Base-by-base conservation (phyloP, 2,797 vertebrate species). In the Prunella strophiata region DNA sequence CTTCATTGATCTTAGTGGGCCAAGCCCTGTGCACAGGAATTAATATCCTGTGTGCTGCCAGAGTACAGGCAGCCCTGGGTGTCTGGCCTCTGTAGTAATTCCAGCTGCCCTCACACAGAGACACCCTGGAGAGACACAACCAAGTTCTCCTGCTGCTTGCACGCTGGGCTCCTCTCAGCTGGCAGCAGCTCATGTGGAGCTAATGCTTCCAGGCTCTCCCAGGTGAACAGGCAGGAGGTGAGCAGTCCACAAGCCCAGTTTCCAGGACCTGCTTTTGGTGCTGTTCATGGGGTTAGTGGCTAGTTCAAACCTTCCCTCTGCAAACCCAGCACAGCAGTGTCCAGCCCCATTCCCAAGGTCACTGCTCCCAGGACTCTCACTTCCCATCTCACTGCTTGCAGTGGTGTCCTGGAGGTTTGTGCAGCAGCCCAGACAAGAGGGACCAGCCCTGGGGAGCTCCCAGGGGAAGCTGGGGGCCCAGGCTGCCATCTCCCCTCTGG, bases 1-100 rank as follows among this genome's bases (percentile, higher is more conserved):
- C 26, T 42, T 62, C 19, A 5, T 18, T 40, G 38, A 23, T 59
- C 19, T 0, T 0, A 45, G 32, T 0, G 8, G 68, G 34, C 26
- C 66, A 67, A 71, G 21, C 5, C 40, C 40, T 8, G 1, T 2
- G 48, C 16, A 17, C 3, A 1, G 11, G 38, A 88, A 42, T 0
- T 1, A 78, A 66, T 17, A 13, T 42, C 23, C 54, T 58, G 22
- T 0, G 2, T 47, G 54, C 38, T 62, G 6, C 63, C 23, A 22
- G 29, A 1, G 2, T 0, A 0, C 34, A 47, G 43, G 30, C 59
- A 87, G 58, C 11, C 38, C 71, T 29, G 9, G 11, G 14, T 34
- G 8, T 29, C 75, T 45, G 36, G 13, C 36, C 52, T 52, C 70
- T 38, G 45, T 27, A 74, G 68, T n/a, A 65, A 87, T 73, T 82